phyloP scores from a whole-genome alignment of 2,797 vertebrate species.

The Crenuchus spilurus region DNA sequence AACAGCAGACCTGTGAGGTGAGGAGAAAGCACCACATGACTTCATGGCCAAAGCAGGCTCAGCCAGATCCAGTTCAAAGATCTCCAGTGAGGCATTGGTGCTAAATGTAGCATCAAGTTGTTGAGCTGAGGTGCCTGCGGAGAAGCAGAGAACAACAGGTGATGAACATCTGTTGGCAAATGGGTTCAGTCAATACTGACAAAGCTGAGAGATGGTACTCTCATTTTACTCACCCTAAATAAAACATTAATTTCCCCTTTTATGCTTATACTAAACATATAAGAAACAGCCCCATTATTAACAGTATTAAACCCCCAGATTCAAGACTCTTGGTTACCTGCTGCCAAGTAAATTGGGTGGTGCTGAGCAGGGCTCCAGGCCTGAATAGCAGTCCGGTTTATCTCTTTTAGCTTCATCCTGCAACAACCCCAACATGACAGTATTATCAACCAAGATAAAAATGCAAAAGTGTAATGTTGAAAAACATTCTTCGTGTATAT shows the following conservation, averaged over 20 bases:
- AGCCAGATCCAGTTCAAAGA: conserved; percentile 92
- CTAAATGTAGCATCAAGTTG: conserved; percentile 97
- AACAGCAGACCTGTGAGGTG: conserved; percentile 83
- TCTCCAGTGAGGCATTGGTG: conserved; percentile 92
- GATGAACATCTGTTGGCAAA: neutral
- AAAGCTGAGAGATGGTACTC: neutral
- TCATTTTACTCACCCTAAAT: neutral
- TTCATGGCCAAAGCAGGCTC: conserved; percentile 93
- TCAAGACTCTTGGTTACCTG: too few species aligned
- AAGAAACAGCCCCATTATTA: too few species aligned
- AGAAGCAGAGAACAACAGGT: neutral
- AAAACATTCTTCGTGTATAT: too few species aligned
- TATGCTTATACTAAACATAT: too few species aligned
- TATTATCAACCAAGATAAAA: too few species aligned
- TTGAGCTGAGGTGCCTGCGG: conserved; percentile 93
- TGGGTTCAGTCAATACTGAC: neutral
- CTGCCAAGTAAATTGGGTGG: conserved; percentile 93
- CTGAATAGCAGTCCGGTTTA: conserved; percentile 95
- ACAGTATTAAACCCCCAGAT: too few species aligned
- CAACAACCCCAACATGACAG: too few species aligned
- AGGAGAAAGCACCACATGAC: conserved; percentile 87
- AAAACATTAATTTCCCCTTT: too few species aligned
- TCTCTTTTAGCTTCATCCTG: conserved; percentile 97
- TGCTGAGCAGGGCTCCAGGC: conserved; percentile 95
- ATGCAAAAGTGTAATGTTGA: too few species aligned